phyloP scores from a whole-genome alignment of 2,113 vertebrate species.

The Pelecanus crispus region DNA sequence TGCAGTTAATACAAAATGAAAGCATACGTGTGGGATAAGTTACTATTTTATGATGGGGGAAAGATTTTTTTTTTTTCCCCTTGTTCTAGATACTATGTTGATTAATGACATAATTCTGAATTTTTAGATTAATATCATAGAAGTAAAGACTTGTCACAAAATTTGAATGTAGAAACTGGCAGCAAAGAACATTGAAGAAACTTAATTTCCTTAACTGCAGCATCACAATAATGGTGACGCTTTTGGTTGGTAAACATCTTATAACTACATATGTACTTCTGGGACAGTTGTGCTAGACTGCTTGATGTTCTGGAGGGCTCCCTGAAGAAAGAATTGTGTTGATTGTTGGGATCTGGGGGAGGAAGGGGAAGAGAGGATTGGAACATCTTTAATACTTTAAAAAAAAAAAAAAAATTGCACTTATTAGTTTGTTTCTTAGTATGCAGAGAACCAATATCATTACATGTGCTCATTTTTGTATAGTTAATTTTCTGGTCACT shows the following conservation, averaged over 20 bases:
- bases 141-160: background rate
- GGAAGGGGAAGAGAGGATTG: background rate
- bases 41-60: background rate
- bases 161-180: background rate
- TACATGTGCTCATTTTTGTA: background rate
- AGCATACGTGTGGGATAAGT: fast-evolving
- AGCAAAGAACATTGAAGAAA: background rate
- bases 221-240: background rate
- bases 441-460: background rate
- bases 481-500: background rate
- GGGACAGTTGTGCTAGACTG: background rate
- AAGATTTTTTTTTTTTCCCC: background rate
- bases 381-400: background rate
- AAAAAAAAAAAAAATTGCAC: background rate
- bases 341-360: background rate
- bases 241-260: background rate
- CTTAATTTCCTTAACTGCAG: background rate
- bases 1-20: background rate
- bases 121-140: background rate
- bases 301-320: background rate
- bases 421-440: background rate
- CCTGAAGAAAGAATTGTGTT: background rate
- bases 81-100: background rate
- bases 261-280: background rate
- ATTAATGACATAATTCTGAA: background rate